Evolutionary conservation across 2,888 invertebrate species (phyloP).

Genomic region (Troides aeacus): DNA sequence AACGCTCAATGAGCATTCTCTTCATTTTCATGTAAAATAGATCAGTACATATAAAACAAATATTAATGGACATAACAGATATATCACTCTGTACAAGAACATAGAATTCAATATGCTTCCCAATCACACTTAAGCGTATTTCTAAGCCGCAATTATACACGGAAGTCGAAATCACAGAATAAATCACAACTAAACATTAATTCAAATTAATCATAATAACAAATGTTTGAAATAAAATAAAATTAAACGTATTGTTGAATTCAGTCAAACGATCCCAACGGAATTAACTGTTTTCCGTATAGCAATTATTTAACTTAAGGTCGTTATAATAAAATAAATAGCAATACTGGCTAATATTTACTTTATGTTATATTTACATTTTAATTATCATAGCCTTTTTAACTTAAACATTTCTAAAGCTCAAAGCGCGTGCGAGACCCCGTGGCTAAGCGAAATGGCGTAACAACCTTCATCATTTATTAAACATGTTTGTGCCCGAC

Average conservation of each 20-base stretch:
- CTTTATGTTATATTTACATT: slow-evolving; percentile 34
- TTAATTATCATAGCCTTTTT: slow-evolving; percentile 27
- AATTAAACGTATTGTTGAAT: slow-evolving; percentile 34
- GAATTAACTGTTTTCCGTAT: slow-evolving; percentile 10
- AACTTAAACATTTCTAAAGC: not conserved
- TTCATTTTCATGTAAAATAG: slow-evolving; percentile 19
- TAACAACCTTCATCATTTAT: not conserved
- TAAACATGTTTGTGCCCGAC: not conserved
- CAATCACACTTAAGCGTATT: slow-evolving; percentile 17
- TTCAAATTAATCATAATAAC: slow-evolving; percentile 26
- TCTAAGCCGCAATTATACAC: slow-evolving; percentile 19
- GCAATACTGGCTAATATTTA: slow-evolving; percentile 41
- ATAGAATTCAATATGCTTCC: slow-evolving; percentile 18
- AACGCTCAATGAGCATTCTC: slow-evolving; percentile 15
- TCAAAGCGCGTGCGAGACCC: not conserved
- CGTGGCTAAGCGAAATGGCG: not conserved
- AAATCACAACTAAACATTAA: slow-evolving; percentile 29
- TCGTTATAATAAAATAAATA: slow-evolving; percentile 38
- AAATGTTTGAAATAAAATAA: slow-evolving; percentile 17
- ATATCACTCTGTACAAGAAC: slow-evolving; percentile 21
- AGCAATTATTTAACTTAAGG: slow-evolving; percentile 32
- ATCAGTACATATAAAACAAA: slow-evolving; percentile 10
- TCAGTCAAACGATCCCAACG: slow-evolving; percentile 44
- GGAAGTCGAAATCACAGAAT: slow-evolving; percentile 23
- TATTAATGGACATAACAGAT: slow-evolving; percentile 4